phyloP scores from a whole-genome alignment of 2,113 vertebrate genomes.

The Noturus placidus region DNA sequence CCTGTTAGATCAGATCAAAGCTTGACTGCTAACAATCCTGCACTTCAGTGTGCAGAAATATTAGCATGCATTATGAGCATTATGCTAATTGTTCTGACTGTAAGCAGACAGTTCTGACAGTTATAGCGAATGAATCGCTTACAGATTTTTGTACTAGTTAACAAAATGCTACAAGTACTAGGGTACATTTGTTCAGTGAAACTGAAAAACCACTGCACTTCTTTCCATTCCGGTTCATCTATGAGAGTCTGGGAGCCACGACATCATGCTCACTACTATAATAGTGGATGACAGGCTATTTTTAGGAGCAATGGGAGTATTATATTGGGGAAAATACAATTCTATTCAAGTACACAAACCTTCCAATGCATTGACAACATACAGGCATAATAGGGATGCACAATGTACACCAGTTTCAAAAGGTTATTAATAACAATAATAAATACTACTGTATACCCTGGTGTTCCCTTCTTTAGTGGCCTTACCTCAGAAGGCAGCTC shows the following conservation, averaged over 20 bases:
- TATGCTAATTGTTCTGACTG: not conserved
- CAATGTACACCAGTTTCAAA: not conserved
- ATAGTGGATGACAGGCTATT: constrained; percentile 35
- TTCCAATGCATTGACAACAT: not conserved
- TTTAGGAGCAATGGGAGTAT: constrained; percentile 1
- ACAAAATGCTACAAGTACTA: not conserved
- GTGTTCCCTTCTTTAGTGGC: not conserved
- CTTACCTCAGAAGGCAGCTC: not conserved
- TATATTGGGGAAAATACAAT: not conserved
- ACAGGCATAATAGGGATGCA: not conserved
- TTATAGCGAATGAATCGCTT: not conserved
- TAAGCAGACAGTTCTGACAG: no score
- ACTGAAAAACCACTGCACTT: not conserved
- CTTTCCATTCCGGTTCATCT: not conserved
- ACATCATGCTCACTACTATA: constrained; percentile 35
- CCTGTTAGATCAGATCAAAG: constrained; percentile 1
- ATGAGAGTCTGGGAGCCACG: constrained; percentile 8
- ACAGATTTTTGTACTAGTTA: not conserved
- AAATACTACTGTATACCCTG: not conserved
- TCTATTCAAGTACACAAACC: not conserved
- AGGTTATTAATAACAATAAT: not conserved
- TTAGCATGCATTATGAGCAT: not conserved
- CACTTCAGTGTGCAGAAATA: no score
- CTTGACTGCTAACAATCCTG: not conserved
- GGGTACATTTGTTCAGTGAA: not conserved